Evolutionary conservation across 2,888 invertebrate species (phyloP).

Genomic region (Encarsia formosa): DNA sequence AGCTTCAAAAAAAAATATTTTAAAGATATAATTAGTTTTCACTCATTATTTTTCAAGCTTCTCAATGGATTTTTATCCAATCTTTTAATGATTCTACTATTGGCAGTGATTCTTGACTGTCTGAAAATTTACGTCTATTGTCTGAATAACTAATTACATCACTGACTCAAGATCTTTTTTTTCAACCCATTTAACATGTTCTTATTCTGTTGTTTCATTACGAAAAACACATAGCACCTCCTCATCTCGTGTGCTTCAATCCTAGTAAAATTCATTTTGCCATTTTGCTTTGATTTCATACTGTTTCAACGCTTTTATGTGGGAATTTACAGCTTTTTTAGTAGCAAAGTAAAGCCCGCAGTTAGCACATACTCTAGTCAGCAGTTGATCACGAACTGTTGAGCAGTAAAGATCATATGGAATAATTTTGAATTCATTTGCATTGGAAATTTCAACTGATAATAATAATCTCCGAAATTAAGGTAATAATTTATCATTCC

Average conservation of each 20-base stretch:
- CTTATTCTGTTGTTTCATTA: too few species aligned
- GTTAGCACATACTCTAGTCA: not conserved
- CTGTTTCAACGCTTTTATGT: not conserved
- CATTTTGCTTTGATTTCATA: not conserved
- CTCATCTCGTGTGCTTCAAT: not conserved
- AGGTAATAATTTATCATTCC: not conserved
- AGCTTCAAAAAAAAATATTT: too few species aligned
- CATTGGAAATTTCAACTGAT: not conserved
- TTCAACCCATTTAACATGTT: too few species aligned
- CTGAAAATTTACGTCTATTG: too few species aligned
- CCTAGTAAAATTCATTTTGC: not conserved
- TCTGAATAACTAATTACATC: too few species aligned
- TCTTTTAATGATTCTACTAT: too few species aligned
- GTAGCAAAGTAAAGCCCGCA: not conserved
- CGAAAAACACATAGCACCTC: not conserved
- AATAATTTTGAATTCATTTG: not conserved
- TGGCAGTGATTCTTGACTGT: too few species aligned
- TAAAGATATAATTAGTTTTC: too few species aligned
- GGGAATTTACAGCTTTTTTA: not conserved
- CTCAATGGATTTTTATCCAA: too few species aligned
- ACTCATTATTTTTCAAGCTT: too few species aligned
- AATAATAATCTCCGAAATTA: not conserved
- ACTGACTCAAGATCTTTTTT: too few species aligned
- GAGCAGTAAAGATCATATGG: not conserved
- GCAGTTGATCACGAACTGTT: not conserved